phyloP scores from a whole-genome alignment of 2,113 vertebrate species.

The Corythaeola cristata region DNA sequence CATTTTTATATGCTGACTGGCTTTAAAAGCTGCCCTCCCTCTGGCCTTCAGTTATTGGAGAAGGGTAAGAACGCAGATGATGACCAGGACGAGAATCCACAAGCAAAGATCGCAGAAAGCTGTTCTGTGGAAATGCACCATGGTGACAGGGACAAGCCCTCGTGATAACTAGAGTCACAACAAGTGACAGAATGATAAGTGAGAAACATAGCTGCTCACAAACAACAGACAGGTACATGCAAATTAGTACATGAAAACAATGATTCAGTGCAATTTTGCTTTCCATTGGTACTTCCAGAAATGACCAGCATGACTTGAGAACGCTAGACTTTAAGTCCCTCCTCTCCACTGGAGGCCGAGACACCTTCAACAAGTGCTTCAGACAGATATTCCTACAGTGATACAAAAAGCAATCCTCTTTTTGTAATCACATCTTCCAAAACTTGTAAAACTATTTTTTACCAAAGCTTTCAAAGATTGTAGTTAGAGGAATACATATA shows the following conservation, averaged over 20 bases:
- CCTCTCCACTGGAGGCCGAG: not conserved
- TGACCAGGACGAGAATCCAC: not conserved
- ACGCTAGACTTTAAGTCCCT: not conserved
- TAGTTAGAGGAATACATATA: not conserved
- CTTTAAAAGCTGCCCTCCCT: not conserved
- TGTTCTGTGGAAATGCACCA: not conserved
- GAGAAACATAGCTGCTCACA: not conserved
- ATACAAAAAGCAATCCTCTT: not conserved
- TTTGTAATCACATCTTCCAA: not conserved
- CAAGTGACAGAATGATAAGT: not conserved
- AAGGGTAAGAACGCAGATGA: not conserved
- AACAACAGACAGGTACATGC: not conserved
- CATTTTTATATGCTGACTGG: not conserved
- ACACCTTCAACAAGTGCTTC: not conserved
- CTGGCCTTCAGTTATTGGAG: not conserved
- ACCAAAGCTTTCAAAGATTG: not conserved
- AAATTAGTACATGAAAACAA: not conserved
- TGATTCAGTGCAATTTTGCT: not conserved
- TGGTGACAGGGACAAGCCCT: not conserved
- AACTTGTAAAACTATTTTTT: not conserved
- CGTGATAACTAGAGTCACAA: rapidly evolving
- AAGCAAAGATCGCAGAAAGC: not conserved
- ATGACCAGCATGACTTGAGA: not conserved
- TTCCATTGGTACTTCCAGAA: not conserved
- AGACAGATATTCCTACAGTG: not conserved